Base-by-base conservation (phyloP, 2,888 invertebrate genomes). In the Orthonychiurus folsomi region DNA sequence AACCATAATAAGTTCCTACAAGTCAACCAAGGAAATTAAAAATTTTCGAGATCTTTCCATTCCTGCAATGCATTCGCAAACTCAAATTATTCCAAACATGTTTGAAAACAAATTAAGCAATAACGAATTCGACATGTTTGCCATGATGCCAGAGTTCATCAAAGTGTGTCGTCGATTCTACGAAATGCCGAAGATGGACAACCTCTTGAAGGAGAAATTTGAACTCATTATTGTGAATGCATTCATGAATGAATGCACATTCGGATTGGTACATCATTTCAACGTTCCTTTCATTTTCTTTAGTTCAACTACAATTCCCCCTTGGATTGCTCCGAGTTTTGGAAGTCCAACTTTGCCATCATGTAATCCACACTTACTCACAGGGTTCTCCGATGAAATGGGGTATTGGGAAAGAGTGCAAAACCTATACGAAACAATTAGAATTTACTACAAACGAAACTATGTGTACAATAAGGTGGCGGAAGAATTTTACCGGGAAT, bases 311-410 rank as follows among this genome's bases (percentile, higher is more conserved):
- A 9, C 56, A 21, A 18, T 26, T 15, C 18, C 21, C 5, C n/a
- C 9, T 5, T 25, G n/a, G 18, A 25, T 26, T 56, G 9, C 24
- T 56, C 15, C 15, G 9, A 24, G 12, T 3, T 24, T 56, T 56
- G 63, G 63, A 3, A n/a, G 24, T 1, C 28, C 28, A 25, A 23
- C 50, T 23, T 53, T 56, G 0, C 48, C 56, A 0, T 56, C 56
- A 1, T 60, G 60, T 24, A 52, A 56, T 1, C 60, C 63, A 2
- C 15, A 21, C 52, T 56, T 47, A 12, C 3, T 56, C 20, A n/a
- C 18, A 18, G 54, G 56, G 12, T 21, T 28, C 15, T 9, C 56
- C 18, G 28, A 56, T 27, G 15, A 56, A 2, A 56, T 56, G 56
- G 27, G 18, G 15, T 56, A 27, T 27, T 27, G 18, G 2, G n/a